These are phyloP conservation scores for Drosophila ercepeae DNA, from an alignment of 1,140 invertebrate species.

Conservation along the genomic window DNA sequence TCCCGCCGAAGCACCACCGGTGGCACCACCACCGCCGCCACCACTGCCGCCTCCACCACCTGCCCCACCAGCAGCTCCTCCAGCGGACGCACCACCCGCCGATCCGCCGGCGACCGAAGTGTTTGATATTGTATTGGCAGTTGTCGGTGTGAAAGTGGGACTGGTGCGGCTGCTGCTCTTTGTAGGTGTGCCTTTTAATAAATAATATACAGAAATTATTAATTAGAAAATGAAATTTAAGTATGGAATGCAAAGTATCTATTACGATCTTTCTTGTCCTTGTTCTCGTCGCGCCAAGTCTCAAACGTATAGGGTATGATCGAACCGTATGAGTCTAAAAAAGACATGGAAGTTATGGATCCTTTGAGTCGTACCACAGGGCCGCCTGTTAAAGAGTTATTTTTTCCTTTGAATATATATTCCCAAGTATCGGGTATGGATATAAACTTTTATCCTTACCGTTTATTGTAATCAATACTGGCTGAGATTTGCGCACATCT, in stretches of 20 bases:
- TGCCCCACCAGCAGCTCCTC: conserved; percentile 63
- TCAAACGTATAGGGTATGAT: conserved; percentile 93
- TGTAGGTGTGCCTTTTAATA: conserved; percentile 67
- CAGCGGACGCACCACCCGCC: conserved; percentile 80
- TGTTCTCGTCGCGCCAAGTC: conserved; percentile 93
- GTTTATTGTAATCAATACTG: conserved; percentile 94
- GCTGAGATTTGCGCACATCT: conserved; percentile 92
- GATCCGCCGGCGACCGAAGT: conserved; percentile 63
- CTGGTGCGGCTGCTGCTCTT: conserved; percentile 82
- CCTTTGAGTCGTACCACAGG: conserved; percentile 98
- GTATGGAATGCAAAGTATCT: neutral
- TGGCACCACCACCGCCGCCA: conserved; percentile 43
- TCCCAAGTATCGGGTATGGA: neutral
- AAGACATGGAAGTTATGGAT: conserved; percentile 95
- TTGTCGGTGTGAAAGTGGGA: conserved; percentile 83
- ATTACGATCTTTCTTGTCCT: conserved; percentile 88
- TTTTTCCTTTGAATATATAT: too few species aligned
- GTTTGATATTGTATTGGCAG: conserved; percentile 83
- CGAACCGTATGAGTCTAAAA: conserved; percentile 96
- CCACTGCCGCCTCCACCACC: conserved; percentile 7
- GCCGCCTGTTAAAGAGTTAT: conserved; percentile 87
- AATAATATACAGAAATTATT: neutral
- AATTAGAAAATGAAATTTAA: neutral
- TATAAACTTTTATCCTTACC: conserved; percentile 85
- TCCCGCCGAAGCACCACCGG: conserved; percentile 40